Evolutionary conservation across 1,140 invertebrate species (phyloP).

Genomic region (Wiebesia pumilae): DNA sequence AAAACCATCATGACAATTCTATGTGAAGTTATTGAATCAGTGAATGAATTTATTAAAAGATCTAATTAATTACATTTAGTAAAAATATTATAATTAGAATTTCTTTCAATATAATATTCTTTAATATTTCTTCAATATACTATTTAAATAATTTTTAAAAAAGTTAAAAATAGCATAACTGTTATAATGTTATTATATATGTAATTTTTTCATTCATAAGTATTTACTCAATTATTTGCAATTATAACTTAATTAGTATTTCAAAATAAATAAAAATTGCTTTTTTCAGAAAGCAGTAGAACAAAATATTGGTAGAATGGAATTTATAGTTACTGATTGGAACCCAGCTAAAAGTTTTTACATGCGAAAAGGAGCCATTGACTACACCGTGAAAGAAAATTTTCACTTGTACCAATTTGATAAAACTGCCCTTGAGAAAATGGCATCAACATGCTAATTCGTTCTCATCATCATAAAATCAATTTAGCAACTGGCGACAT

Average conservation of each 20-base stretch:
- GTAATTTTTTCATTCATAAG: constrained; percentile 7
- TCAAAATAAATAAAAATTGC: not conserved
- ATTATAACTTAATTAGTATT: not conserved
- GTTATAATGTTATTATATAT: constrained; percentile 12
- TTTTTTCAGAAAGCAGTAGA: constrained; percentile 76
- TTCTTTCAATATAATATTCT: too few relatives aligned
- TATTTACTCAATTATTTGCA: not conserved
- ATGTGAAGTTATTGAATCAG: too few relatives aligned
- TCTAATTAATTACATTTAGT: too few relatives aligned
- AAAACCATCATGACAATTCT: too few relatives aligned
- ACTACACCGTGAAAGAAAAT: constrained; percentile 80
- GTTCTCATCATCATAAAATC: not conserved
- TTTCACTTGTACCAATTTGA: constrained; percentile 79
- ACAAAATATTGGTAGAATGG: constrained; percentile 77
- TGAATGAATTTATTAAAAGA: too few relatives aligned
- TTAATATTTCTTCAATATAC: not conserved
- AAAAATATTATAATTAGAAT: too few relatives aligned
- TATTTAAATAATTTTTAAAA: not conserved
- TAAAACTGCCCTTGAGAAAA: constrained; percentile 66
- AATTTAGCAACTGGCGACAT: not conserved
- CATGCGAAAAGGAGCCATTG: constrained; percentile 78
- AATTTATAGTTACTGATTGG: constrained; percentile 87
- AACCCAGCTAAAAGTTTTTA: constrained; percentile 88
- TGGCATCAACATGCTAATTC: constrained; percentile 51
- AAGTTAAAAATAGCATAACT: not conserved